These are phyloP conservation scores for Clinocottus analis DNA, from an alignment of 2,113 vertebrate species.

Conservation along the genomic window DNA sequence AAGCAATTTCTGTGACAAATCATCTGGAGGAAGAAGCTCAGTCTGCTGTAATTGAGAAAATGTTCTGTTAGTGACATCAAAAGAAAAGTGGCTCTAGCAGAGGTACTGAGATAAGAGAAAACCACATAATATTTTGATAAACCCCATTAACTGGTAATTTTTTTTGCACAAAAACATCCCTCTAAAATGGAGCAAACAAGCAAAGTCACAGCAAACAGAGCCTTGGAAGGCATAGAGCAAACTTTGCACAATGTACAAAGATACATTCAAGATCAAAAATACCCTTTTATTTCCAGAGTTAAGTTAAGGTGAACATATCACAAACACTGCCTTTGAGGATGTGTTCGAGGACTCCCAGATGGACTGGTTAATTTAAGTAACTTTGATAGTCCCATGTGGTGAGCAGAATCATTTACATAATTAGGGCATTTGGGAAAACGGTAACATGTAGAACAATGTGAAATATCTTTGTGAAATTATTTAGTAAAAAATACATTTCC, in stretches of 20 bases:
- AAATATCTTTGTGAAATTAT: slow-evolving; percentile 1
- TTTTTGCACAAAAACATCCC: neutral
- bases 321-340: slow-evolving; percentile 32
- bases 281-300: neutral
- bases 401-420: slow-evolving; percentile 59
- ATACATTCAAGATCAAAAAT: no score
- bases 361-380: slow-evolving; percentile 54
- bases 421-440: slow-evolving; percentile 58
- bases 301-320: neutral
- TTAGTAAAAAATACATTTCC: slow-evolving; percentile 1
- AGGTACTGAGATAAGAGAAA: neutral
- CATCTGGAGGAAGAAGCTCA: neutral
- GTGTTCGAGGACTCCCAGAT: slow-evolving; percentile 65
- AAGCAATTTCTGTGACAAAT: slow-evolving; percentile 4
- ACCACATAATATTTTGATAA: neutral
- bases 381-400: slow-evolving; percentile 45
- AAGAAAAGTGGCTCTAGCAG: neutral
- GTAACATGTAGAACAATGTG: slow-evolving; percentile 5
- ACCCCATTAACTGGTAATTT: neutral
- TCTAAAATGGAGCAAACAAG: neutral
- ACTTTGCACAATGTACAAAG: no score
- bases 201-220: neutral
- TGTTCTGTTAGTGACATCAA: neutral
- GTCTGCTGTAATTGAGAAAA: neutral
- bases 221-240: neutral